Base-by-base conservation (phyloP, 1,140 invertebrate genomes). In the Drosophila erecta region DNA sequence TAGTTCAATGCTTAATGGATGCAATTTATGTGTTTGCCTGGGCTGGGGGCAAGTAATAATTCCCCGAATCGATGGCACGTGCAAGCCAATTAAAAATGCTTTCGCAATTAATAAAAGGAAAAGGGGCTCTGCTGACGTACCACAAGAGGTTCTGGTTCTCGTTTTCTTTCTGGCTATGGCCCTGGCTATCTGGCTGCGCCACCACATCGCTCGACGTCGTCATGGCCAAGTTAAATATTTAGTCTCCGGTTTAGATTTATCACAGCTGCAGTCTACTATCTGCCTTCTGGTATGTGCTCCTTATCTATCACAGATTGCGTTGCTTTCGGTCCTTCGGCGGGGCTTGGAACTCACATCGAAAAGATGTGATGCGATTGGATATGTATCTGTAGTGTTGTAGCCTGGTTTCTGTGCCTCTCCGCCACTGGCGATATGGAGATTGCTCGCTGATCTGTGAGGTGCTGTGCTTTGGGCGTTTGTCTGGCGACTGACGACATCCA, bases 291-390 rank as follows among this genome's bases (percentile, higher is more conserved):
- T 44, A 59, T 79, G 50, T 75, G 46, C 64, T 57, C 66, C 62
- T 73, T 70, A 51, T 67, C 66, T 89, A 89, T 89, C 84, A 89
- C 84, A 89, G 49, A 81, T 72, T 81, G 37, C 56, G 77, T 90
- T 89, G 60, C 57, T 67, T 67, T 49, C 27, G 78, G 55, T 73
- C 56, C 54, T 69, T 59, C 17, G 53, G 56, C 43, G 24, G 43
- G 14, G 54, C 38, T 46, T 84, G 64, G 24, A 60, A 78, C 80
- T 87, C 79, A 89, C 84, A 89, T 89, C 61, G 84, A 84, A 71
- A 78, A 60, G 55, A 56, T 64, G 41, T 20, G 15, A 24, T 24
- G 41, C 2, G 0, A 12, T 47, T 1, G 46, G 46, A 46, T 24
- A 4, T 24, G 22, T 51, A 30, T 35, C 43, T 56, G 14, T 55